phyloP scores from a whole-genome alignment of 2,113 vertebrate species.

The Eulemur macaco region DNA sequence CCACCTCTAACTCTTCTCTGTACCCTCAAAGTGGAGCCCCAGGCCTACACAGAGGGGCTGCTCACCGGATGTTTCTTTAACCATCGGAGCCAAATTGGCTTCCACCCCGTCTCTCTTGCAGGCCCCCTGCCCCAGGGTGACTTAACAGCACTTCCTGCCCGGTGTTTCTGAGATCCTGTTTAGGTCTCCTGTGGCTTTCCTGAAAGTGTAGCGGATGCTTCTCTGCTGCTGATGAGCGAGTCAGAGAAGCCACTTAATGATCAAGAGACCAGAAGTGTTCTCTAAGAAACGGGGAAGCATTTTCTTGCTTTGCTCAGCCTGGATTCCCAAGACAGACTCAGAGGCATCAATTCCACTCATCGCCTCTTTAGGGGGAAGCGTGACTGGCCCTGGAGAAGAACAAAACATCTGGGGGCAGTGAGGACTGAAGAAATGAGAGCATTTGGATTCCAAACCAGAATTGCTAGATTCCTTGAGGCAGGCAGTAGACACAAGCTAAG shows the following conservation, averaged over 20 bases:
- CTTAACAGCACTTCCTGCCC: conserved; percentile 50
- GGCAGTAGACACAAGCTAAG: background rate
- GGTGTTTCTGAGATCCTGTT: conserved; percentile 4
- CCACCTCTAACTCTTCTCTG: background rate
- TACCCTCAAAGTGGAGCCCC: background rate
- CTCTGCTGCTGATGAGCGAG: conserved; percentile 62
- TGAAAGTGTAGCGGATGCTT: conserved; percentile 52
- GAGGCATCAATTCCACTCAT: background rate
- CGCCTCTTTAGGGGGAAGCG: background rate
- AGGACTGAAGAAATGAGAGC: background rate
- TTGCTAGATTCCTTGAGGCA: background rate
- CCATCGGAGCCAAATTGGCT: background rate
- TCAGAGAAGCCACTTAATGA: conserved; percentile 64
- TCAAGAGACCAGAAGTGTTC: conserved; percentile 60
- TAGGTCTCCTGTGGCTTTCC: conserved; percentile 59
- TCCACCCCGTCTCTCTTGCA: background rate
- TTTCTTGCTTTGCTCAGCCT: background rate
- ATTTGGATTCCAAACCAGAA: background rate
- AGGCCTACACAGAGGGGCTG: background rate
- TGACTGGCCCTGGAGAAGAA: background rate
- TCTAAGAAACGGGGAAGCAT: background rate
- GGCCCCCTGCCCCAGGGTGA: background rate
- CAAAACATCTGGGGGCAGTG: background rate
- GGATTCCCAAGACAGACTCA: background rate
- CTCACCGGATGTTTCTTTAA: background rate